A percentile compares a stretch with the other conserved stretches of the same genome.
Evolutionary conservation across 2,888 invertebrate genomes (phyloP).

Genomic region (Drosophila mulleri): DNA sequence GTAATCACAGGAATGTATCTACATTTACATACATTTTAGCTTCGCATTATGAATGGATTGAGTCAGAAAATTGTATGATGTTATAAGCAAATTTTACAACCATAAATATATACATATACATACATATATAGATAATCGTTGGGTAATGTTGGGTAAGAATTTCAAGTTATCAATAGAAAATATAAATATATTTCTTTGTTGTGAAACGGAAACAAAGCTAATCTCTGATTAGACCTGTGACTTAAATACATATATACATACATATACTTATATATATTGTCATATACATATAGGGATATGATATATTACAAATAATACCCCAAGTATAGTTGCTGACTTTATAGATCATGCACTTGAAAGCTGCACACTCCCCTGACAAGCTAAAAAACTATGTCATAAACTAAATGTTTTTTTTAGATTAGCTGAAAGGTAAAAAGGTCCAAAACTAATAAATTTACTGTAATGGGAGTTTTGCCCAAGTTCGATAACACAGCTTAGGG

Average conservation of each 20-base stretch:
- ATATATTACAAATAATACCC: not conserved
- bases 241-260: not conserved
- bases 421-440: slow-evolving; percentile 9
- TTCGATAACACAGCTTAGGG: not conserved
- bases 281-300: not conserved
- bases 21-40: not conserved
- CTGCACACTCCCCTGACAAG: slow-evolving; percentile 43
- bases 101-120: not conserved
- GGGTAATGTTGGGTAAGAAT: slow-evolving; percentile 4
- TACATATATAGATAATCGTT: not conserved
- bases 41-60: slow-evolving; percentile 52
- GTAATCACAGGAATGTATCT: not conserved
- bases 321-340: slow-evolving; percentile 11
- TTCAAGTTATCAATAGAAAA: not conserved
- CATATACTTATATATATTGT: not conserved
- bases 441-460: not conserved
- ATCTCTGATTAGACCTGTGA: not conserved
- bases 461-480: not conserved
- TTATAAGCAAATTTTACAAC: not conserved
- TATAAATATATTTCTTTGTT: slow-evolving; percentile 18
- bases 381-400: slow-evolving; percentile 7
- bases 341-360: slow-evolving; percentile 15
- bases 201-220: slow-evolving; percentile 1
- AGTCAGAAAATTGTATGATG: slow-evolving; percentile 47
- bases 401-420: slow-evolving; percentile 21